A percentile compares a stretch with the other conserved stretches of the same genome.
Evolutionary conservation across 2,797 vertebrate genomes (phyloP).

Genomic region (Amblyopsis hoosieri): DNA sequence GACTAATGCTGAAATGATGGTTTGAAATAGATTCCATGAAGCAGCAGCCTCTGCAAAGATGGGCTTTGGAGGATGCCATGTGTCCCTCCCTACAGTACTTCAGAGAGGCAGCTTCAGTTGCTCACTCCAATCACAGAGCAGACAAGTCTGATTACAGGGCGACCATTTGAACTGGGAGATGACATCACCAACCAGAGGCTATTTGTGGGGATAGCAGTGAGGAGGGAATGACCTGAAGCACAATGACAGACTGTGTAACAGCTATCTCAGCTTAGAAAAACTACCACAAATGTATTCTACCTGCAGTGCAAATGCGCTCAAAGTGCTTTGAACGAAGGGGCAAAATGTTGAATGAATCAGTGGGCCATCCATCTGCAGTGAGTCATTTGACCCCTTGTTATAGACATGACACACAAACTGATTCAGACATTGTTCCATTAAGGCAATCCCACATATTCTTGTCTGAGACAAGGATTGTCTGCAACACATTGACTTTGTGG

Average conservation of each 20-base stretch:
- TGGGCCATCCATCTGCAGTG: not conserved
- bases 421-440: not conserved
- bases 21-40: not conserved
- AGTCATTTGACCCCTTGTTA: slow-evolving; percentile 21
- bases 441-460: not conserved
- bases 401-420: not conserved
- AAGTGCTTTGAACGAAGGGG: slow-evolving; percentile 30
- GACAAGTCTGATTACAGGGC: slow-evolving; percentile 68
- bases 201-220: slow-evolving; percentile 49
- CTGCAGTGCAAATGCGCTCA: not conserved
- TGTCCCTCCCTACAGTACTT: slow-evolving; percentile 42
- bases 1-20: slow-evolving; percentile 21
- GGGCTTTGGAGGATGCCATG: slow-evolving; percentile 40
- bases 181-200: slow-evolving; percentile 67
- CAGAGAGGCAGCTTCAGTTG: slow-evolving; percentile 31
- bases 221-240: slow-evolving; percentile 38
- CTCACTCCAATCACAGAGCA: slow-evolving; percentile 61
- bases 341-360: slow-evolving; percentile 19
- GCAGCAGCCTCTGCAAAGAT: slow-evolving; percentile 17
- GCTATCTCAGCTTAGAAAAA: slow-evolving; percentile 26
- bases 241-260: slow-evolving; percentile 57
- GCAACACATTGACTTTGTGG: slow-evolving; percentile 25
- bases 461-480: slow-evolving; percentile 29
- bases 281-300: not conserved
- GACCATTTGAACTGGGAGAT: slow-evolving; percentile 54